phyloP scores from a whole-genome alignment of 2,797 vertebrate genomes.

The Cephalopachus bancanus region DNA sequence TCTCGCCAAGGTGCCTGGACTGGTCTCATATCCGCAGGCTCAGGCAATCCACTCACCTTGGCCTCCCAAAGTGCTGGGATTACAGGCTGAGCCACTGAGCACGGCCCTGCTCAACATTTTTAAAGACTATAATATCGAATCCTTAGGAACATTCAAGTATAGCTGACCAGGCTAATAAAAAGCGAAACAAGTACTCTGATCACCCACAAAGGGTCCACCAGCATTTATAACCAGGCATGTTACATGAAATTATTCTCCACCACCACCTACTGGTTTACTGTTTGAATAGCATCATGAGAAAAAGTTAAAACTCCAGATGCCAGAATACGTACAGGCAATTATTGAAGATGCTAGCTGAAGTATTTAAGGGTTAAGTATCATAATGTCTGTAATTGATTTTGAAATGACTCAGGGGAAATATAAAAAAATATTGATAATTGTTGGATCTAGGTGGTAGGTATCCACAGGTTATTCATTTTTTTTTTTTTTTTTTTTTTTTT shows the following conservation, averaged over 20 bases:
- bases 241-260: conserved; percentile 69
- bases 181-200: not conserved
- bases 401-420: conserved; percentile 56
- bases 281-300: conserved; percentile 51
- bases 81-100: too few relatives aligned
- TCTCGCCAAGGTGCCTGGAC: too few relatives aligned
- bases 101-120: not conserved
- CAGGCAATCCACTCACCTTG: too few relatives aligned
- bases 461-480: conserved; percentile 45
- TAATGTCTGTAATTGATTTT: conserved; percentile 44
- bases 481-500: too few relatives aligned
- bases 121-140: conserved; percentile 17
- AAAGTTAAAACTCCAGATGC: not conserved
- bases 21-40: too few relatives aligned
- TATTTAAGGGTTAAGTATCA: conserved; percentile 9
- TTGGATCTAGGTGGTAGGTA: not conserved
- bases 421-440: conserved; percentile 25
- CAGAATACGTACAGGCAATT: not conserved
- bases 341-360: not conserved
- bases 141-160: not conserved
- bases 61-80: not conserved
- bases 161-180: conserved; percentile 54
- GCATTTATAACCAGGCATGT: conserved; percentile 55
- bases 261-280: conserved; percentile 72
- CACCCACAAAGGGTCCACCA: conserved; percentile 1